Conservation (phyloP, 2,113 vertebrate species). For the Aptenodytes patagonicus region DNA sequence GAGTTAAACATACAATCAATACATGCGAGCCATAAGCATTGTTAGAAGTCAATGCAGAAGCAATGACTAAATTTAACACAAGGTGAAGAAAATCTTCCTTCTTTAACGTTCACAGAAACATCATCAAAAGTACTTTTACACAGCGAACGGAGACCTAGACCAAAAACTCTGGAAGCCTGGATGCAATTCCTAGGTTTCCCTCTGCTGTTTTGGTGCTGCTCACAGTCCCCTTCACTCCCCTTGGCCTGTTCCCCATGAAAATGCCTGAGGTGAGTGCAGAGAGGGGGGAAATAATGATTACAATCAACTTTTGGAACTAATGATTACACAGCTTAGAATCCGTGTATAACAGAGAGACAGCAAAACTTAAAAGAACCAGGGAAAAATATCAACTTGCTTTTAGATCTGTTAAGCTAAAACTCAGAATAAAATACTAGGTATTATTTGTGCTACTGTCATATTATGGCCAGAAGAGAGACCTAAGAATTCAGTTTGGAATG, state of each 20-base stretch:
- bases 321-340: not conserved
- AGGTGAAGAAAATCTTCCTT: not conserved
- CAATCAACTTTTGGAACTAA: not conserved
- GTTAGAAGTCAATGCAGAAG: not conserved
- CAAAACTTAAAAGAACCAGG: not conserved
- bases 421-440: not conserved
- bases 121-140: not conserved
- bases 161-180: not conserved
- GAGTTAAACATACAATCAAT: not conserved
- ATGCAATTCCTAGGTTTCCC: not conserved
- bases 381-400: not conserved
- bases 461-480: not conserved
- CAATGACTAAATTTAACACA: not conserved
- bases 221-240: not conserved
- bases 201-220: not conserved
- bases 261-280: not conserved
- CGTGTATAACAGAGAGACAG: fast-evolving
- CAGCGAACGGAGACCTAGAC: not conserved
- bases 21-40: not conserved
- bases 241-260: not conserved
- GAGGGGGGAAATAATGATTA: not conserved
- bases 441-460: not conserved
- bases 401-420: not conserved
- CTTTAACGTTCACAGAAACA: not conserved
- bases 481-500: not conserved